Base-by-base conservation (phyloP, 1,140 invertebrate genomes). In the Colletes latitarsis region DNA sequence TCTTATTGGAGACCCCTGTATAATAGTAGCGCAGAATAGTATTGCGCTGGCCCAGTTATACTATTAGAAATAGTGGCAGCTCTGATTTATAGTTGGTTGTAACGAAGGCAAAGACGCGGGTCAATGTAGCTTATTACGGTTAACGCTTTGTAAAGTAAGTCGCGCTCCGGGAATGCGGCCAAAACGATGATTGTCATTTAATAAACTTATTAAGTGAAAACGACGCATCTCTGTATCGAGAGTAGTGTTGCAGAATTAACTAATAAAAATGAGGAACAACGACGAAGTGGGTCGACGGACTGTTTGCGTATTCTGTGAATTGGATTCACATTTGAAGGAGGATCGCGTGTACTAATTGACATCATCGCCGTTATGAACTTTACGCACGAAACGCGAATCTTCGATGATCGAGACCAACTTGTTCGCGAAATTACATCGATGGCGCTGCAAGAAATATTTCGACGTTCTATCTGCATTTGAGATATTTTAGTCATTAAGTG, bases 171-270 rank as follows among this genome's bases (percentile, higher is more conserved):
- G 89, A 91, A 91, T 90, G 89, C 90, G 90, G 90, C 89, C 90
- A 91, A 90, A 90, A 90, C 85, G 85, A 91, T 90, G 83, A 90
- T 88, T 86, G 86, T 87, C 84, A 82, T 89, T 81, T 89, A 88
- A 91, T 88, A 89, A 89, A 89, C 73, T 84, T 88, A 87, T 89
- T 87, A 84, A 88, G 77, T 81, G 67, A 79, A 83, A 88, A 86
- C 64, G 57, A 55, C 80, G 55, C 68, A 53, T 79, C 82, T 85
- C 43, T 67, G 62, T 75, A 79, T 79, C 69, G 62, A 63, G 67
- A 68, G 53, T 66, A 43, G 14, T 53, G 43, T 68, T 57, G n/a
- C 68, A 53, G 30, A 64, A 49, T 17, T 58, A 19, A 53, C 63
- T 82, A 55, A 82, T 86, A 78, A 85, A 86, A 82, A 85, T 57